Evolutionary conservation across 2,113 vertebrate genomes (phyloP).

Genomic region (Cavia porcellus): DNA sequence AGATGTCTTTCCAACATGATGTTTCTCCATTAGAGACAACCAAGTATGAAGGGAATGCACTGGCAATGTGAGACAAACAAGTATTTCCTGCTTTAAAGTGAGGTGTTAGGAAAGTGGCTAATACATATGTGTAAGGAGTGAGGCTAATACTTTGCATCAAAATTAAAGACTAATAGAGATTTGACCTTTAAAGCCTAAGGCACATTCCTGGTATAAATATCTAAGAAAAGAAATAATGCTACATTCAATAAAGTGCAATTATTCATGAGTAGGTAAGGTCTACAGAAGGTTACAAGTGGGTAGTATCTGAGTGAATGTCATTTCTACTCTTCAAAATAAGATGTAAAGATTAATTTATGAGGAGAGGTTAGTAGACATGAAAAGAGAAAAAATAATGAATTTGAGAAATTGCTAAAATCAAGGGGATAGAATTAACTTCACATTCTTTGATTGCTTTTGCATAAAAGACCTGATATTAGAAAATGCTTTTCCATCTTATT

Average conservation of each 20-base stretch:
- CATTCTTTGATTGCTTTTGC: background rate
- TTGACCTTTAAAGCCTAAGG: background rate
- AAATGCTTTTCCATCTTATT: background rate
- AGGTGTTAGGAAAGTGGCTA: background rate
- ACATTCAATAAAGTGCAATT: background rate
- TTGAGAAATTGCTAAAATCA: constrained; percentile 14
- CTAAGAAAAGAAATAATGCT: background rate
- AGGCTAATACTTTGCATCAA: background rate
- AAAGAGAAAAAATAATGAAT: background rate
- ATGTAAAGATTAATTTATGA: background rate
- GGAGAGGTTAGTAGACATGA: background rate
- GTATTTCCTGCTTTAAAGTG: background rate
- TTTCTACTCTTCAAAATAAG: background rate
- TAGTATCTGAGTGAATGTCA: too few relatives aligned
- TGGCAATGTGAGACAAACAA: background rate
- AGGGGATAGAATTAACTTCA: background rate
- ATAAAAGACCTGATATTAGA: background rate
- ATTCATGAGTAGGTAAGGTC: background rate
- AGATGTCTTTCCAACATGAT: background rate
- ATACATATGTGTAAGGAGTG: rapidly evolving
- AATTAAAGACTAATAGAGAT: background rate
- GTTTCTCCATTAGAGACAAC: background rate
- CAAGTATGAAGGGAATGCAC: background rate
- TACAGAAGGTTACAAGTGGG: rapidly evolving
- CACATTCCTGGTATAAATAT: background rate